phyloP scores from a whole-genome alignment of 1,140 invertebrate genomes.

The Polypedilum pembai region DNA sequence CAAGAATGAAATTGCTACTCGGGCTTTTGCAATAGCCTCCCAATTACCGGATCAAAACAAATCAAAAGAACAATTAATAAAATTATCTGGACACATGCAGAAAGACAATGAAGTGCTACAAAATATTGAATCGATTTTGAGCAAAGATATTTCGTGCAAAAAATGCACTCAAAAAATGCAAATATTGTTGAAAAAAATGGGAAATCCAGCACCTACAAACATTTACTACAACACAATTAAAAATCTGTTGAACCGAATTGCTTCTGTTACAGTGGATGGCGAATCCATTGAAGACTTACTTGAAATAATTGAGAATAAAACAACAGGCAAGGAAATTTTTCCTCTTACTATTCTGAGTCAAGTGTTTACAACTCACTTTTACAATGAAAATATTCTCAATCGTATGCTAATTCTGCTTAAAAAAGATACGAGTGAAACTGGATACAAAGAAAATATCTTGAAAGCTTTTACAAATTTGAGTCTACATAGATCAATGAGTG shows the following conservation, averaged over 20 bases:
- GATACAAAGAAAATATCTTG: background rate
- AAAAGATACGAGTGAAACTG: background rate
- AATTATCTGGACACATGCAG: background rate
- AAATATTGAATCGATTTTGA: background rate
- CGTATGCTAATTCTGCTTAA: background rate
- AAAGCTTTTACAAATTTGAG: background rate
- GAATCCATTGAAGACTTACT: background rate
- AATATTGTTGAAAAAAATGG: background rate
- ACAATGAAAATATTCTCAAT: background rate
- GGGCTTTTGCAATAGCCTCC: background rate
- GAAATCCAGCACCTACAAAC: background rate
- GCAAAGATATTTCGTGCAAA: background rate
- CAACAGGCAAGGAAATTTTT: background rate
- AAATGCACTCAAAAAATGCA: conserved; percentile 14
- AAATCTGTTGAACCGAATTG: background rate
- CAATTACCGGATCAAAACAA: background rate
- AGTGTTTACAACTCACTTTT: background rate
- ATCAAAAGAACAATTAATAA: background rate
- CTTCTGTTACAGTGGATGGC: background rate
- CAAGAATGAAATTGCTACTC: background rate
- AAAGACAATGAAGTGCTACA: background rate
- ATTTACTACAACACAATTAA: conserved; percentile 12
- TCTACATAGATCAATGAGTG: background rate
- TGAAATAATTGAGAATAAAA: background rate
- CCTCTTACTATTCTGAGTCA: background rate